Evolutionary conservation across 2,113 vertebrate genomes (phyloP).

Genomic region (Lamprotornis superbus): DNA sequence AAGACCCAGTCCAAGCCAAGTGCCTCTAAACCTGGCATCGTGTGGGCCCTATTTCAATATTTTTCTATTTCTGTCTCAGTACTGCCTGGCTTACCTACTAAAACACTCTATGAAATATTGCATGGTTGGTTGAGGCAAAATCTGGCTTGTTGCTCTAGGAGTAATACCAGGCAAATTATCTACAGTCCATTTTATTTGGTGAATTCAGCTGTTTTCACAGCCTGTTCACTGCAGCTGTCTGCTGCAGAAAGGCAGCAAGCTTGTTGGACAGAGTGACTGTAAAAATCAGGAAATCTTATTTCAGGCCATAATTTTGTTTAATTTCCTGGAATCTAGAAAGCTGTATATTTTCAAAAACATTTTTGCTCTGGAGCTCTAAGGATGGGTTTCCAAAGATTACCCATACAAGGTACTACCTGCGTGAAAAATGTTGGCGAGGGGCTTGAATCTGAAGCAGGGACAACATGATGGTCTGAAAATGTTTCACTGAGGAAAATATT

Average conservation of each 20-base stretch:
- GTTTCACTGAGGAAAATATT: neutral
- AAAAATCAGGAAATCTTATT: slow-evolving; percentile 18
- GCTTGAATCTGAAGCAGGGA: neutral
- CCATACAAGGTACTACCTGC: too few species aligned
- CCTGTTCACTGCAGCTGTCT: slow-evolving; percentile 42
- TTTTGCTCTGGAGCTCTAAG: neutral
- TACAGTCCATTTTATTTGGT: slow-evolving; percentile 25
- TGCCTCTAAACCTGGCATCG: neutral
- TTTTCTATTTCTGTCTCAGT: slow-evolving; percentile 13
- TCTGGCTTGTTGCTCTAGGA: slow-evolving; percentile 23
- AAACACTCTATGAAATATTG: neutral
- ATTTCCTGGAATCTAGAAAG: neutral
- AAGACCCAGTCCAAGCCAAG: neutral
- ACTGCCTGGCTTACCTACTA: slow-evolving; percentile 16
- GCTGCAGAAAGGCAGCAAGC: slow-evolving; percentile 2
- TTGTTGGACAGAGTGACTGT: slow-evolving; percentile 13
- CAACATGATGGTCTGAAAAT: neutral
- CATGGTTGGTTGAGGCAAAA: neutral
- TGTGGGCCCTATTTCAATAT: neutral
- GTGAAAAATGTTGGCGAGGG: neutral
- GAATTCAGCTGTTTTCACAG: slow-evolving; percentile 29
- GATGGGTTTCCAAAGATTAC: neutral
- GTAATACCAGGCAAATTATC: slow-evolving; percentile 27
- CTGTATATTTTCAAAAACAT: neutral
- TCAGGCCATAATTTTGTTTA: neutral